A percentile compares a stretch with the other conserved stretches of the same genome.
Conservation (phyloP, 1,140 invertebrate genomes). For the Drosophila lini region DNA sequence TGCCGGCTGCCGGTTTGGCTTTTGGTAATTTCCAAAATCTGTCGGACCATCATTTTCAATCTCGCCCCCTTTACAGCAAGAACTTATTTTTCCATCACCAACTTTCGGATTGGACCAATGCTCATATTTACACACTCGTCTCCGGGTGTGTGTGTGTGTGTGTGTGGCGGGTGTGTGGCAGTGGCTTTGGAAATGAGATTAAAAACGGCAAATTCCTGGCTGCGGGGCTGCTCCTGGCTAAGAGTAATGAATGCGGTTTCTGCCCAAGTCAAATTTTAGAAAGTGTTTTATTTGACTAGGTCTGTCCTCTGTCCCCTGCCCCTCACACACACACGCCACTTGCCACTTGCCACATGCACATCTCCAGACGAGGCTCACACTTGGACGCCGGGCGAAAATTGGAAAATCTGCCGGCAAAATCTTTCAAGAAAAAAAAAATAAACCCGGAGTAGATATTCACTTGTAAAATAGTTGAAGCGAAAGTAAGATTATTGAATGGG, state of each 20-base stretch:
- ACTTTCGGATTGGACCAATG: slow-evolving; percentile 75
- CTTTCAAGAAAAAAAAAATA: slow-evolving; percentile 1
- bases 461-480: slow-evolving; percentile 12
- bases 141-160: slow-evolving; percentile 7
- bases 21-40: slow-evolving; percentile 75
- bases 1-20: slow-evolving; percentile 8
- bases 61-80: slow-evolving; percentile 45
- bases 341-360: slow-evolving; percentile 8
- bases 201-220: slow-evolving; percentile 82
- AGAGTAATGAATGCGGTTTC: slow-evolving; percentile 83
- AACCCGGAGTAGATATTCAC: background rate
- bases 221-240: slow-evolving; percentile 72
- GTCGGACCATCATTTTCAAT: slow-evolving; percentile 82
- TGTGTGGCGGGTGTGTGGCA: slow-evolving; percentile 59
- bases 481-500: background rate
- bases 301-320: slow-evolving; percentile 32
- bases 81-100: slow-evolving; percentile 80
- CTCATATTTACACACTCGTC: slow-evolving; percentile 76
- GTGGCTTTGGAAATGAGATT: slow-evolving; percentile 81
- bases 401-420: slow-evolving; percentile 19
- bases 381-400: slow-evolving; percentile 11
- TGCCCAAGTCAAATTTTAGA: slow-evolving; percentile 83
- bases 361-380: slow-evolving; percentile 21
- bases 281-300: slow-evolving; percentile 83
- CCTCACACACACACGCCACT: background rate